These are phyloP conservation scores for Hippopotamus amphibius DNA, from an alignment of 2,113 vertebrate genomes.

Conservation along the genomic window DNA sequence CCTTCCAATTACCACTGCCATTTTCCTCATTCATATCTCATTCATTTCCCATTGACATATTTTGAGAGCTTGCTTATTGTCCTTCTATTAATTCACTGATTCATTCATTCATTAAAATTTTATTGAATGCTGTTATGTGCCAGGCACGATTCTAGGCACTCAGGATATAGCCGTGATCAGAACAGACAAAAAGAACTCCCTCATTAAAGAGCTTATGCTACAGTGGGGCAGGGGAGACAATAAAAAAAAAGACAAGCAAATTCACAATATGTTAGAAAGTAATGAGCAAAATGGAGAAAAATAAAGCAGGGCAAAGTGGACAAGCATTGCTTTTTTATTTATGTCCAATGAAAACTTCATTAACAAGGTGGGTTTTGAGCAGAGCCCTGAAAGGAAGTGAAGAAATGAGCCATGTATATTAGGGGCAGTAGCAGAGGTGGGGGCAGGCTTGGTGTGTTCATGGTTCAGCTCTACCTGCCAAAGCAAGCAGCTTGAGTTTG, in stretches of 20 bases:
- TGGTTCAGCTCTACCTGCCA: neutral
- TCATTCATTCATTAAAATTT: slow-evolving; percentile 5
- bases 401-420: neutral
- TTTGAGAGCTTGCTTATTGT: neutral
- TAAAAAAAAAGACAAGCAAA: neutral
- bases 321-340: neutral
- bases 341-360: neutral
- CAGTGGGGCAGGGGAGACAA: neutral
- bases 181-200: neutral
- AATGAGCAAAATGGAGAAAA: neutral
- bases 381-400: neutral
- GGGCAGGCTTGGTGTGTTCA: accelerated
- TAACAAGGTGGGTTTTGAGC: neutral
- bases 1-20: neutral
- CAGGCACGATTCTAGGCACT: neutral
- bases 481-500: neutral
- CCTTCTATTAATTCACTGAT: neutral
- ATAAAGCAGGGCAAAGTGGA: neutral
- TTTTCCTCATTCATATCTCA: neutral
- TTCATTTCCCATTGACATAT: neutral
- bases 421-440: neutral
- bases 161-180: neutral
- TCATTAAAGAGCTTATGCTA: neutral
- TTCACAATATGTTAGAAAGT: neutral
- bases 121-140: neutral